A percentile compares a stretch with the other conserved stretches of the same genome.
phyloP scores from a whole-genome alignment of 2,113 vertebrate species.

The Nestor notabilis region DNA sequence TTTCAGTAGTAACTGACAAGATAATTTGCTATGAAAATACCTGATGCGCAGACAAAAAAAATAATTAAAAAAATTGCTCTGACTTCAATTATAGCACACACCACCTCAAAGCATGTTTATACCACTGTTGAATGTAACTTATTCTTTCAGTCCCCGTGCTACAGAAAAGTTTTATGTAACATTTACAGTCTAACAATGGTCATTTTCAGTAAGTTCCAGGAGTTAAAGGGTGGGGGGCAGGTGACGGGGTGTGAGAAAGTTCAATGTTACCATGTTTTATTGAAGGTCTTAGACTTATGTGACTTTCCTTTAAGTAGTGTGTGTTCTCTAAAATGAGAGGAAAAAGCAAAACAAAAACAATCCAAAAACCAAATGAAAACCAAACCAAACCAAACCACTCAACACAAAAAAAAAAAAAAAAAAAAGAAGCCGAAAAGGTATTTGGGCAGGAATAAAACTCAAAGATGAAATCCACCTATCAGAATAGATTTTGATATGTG shows the following conservation, averaged over 20 bases:
- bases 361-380: not conserved
- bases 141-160: not conserved
- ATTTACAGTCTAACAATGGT: not conserved
- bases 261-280: not conserved
- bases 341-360: not conserved
- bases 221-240: not conserved
- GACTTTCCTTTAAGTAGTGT: not conserved
- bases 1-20: not conserved
- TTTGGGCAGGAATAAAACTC: not conserved
- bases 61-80: not conserved
- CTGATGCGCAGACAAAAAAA: not conserved
- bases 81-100: not conserved
- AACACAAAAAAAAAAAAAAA: not conserved
- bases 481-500: not conserved
- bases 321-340: not conserved
- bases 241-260: accelerated
- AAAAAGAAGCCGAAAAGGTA: not conserved
- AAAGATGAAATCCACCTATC: not conserved
- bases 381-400: not conserved
- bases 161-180: not conserved
- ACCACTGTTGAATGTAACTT: not conserved
- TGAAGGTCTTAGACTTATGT: not conserved
- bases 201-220: not conserved
- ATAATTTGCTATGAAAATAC: not conserved
- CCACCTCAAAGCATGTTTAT: not conserved